These are phyloP conservation scores for Scaptodrosophila lebanonensis DNA, from an alignment of 1,140 invertebrate genomes.

Conservation along the genomic window DNA sequence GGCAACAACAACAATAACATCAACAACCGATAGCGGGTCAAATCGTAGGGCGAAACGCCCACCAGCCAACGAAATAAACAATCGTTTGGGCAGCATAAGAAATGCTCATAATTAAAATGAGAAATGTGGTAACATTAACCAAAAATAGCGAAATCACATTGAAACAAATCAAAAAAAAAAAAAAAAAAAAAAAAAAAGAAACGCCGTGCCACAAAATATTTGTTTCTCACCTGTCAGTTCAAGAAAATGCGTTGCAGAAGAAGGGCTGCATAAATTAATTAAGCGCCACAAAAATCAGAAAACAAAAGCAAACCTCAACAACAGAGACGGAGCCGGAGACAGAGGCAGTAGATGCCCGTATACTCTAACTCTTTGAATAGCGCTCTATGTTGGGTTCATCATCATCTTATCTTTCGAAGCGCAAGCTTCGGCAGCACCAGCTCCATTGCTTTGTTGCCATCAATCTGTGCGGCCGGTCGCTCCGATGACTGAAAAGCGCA, in stretches of 20 bases:
- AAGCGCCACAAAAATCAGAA: constrained; percentile 18
- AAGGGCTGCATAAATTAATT: constrained; percentile 52
- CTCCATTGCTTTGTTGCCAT: background rate
- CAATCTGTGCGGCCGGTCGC: background rate
- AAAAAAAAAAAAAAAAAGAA: constrained; percentile 52
- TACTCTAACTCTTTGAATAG: constrained; percentile 16
- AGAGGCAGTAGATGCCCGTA: constrained; percentile 29
- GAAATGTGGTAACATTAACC: constrained; percentile 33
- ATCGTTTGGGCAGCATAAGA: too few species aligned
- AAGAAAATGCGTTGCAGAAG: background rate
- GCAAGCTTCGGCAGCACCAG: too few species aligned
- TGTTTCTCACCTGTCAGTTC: constrained; percentile 46
- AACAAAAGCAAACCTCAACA: constrained; percentile 3
- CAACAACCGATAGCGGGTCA: constrained; percentile 22
- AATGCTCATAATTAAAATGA: constrained; percentile 39
- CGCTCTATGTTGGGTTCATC: background rate
- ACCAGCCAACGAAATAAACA: too few species aligned
- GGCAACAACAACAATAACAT: constrained; percentile 20
- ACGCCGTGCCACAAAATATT: constrained; percentile 12
- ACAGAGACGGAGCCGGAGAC: constrained; percentile 18
- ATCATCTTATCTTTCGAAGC: background rate
- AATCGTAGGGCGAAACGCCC: too few species aligned
- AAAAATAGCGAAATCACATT: constrained; percentile 15
- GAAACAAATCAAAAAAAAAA: constrained; percentile 34
- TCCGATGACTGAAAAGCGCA: background rate